Evolutionary conservation across 2,888 invertebrate genomes (phyloP).

Genomic region (Leptopilina drosophilae): DNA sequence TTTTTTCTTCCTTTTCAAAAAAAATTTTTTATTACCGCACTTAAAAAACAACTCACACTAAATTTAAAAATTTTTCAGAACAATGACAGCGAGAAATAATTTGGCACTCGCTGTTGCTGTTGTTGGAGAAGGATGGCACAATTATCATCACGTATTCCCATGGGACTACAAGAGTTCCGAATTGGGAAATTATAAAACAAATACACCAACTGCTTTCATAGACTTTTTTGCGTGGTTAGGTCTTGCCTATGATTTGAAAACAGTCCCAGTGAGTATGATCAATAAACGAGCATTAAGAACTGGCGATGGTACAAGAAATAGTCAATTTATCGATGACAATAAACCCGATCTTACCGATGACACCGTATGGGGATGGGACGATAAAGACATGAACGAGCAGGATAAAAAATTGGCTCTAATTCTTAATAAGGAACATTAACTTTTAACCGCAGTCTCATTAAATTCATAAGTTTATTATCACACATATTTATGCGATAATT

Average conservation of each 20-base stretch:
- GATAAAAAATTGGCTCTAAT: slow-evolving; percentile 79
- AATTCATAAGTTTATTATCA: neutral
- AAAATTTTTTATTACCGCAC: too few relatives aligned
- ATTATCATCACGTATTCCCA: slow-evolving; percentile 93
- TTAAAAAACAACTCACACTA: too few relatives aligned
- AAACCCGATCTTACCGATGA: slow-evolving; percentile 77
- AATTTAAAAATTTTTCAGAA: slow-evolving; percentile 74
- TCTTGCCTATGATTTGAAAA: slow-evolving; percentile 91
- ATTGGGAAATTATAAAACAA: slow-evolving; percentile 82
- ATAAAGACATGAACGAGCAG: slow-evolving; percentile 85
- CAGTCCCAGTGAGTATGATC: slow-evolving; percentile 85
- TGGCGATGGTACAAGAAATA: slow-evolving; percentile 83
- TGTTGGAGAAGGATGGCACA: slow-evolving; percentile 91
- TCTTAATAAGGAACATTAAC: slow-evolving; percentile 68
- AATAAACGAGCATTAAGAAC: slow-evolving; percentile 84
- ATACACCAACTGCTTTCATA: slow-evolving; percentile 82
- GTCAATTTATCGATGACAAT: slow-evolving; percentile 72
- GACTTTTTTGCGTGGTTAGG: slow-evolving; percentile 86
- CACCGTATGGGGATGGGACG: slow-evolving; percentile 89
- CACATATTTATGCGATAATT: slow-evolving; percentile 18
- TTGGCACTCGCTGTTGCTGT: slow-evolving; percentile 82
- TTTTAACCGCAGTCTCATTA: neutral
- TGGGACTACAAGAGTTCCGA: slow-evolving; percentile 89
- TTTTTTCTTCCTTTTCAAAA: slow-evolving; percentile 6
- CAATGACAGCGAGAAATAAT: slow-evolving; percentile 85